Evolutionary conservation across 2,888 invertebrate genomes (phyloP).

Genomic region (Tenthredo scrophulariae): DNA sequence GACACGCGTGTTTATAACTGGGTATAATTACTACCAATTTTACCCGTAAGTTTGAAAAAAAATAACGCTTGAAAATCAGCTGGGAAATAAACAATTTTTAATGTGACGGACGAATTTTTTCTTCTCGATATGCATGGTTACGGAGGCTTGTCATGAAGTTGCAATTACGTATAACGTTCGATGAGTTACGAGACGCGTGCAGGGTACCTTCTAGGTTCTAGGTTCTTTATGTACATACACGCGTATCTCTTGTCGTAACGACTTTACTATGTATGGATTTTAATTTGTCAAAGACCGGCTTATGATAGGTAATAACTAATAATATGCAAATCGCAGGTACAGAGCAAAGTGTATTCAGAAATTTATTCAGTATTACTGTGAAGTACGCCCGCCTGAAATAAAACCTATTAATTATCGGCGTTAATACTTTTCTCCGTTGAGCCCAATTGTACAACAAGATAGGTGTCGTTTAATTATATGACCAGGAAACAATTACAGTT

Average conservation of each 20-base stretch:
- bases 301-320: conserved; percentile 12
- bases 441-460: conserved; percentile 9
- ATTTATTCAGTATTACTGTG: conserved; percentile 21
- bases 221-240: background rate
- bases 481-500: background rate
- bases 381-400: background rate
- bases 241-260: conserved; percentile 10
- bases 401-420: conserved; percentile 31
- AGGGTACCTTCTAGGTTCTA: conserved; percentile 5
- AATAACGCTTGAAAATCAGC: background rate
- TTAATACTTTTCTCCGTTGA: conserved; percentile 15
- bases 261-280: conserved; percentile 27
- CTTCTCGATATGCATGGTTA: background rate
- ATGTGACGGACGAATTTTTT: background rate
- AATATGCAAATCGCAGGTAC: conserved; percentile 38
- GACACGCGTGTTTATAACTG: background rate
- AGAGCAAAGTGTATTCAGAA: conserved; percentile 31
- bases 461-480: conserved; percentile 1
- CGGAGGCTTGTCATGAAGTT: background rate
- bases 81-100: background rate
- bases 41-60: background rate
- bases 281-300: conserved; percentile 33
- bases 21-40: background rate
- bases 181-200: background rate
- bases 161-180: conserved; percentile 7